phyloP scores from a whole-genome alignment of 2,113 vertebrate species.

The Oncorhynchus mykiss region DNA sequence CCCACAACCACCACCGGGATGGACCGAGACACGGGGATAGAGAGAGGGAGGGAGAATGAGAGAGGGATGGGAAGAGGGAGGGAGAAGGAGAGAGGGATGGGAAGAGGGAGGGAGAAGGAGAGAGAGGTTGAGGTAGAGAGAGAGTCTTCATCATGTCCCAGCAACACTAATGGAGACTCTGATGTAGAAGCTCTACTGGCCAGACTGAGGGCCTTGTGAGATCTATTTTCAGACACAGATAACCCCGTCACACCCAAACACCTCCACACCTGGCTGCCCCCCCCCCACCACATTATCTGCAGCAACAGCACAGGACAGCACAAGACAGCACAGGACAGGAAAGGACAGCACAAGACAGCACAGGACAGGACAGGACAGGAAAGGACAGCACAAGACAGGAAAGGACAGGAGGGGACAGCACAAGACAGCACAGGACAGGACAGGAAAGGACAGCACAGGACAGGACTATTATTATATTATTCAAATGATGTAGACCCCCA shows the following conservation, averaged over 20 bases:
- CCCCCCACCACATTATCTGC: background rate
- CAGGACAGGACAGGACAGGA: too few relatives aligned
- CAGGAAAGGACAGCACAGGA: too few relatives aligned
- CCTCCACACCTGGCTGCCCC: background rate
- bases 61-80: slow-evolving; percentile 60
- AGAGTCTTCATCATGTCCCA: slow-evolving; percentile 17
- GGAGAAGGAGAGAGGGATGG: slow-evolving; percentile 50
- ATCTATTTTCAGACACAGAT: background rate
- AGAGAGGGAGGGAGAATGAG: slow-evolving; percentile 54
- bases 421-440: too few relatives aligned
- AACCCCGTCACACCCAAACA: background rate
- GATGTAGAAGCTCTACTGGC: slow-evolving; percentile 94
- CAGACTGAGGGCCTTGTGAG: slow-evolving; percentile 86
- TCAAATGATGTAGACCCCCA: background rate
- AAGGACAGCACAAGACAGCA: too few relatives aligned
- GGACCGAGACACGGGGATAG: slow-evolving; percentile 14
- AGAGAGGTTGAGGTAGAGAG: slow-evolving; percentile 7
- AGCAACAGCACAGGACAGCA: too few relatives aligned
- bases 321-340: too few relatives aligned
- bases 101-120: slow-evolving; percentile 61
- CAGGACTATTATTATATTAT: too few relatives aligned
- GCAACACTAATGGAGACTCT: slow-evolving; percentile 42
- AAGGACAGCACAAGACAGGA: too few relatives aligned
- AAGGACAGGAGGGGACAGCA: too few relatives aligned
- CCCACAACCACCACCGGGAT: slow-evolving; percentile 35